Conservation (phyloP, 2,113 vertebrate species). For the Sarotherodon lohbergeri region DNA sequence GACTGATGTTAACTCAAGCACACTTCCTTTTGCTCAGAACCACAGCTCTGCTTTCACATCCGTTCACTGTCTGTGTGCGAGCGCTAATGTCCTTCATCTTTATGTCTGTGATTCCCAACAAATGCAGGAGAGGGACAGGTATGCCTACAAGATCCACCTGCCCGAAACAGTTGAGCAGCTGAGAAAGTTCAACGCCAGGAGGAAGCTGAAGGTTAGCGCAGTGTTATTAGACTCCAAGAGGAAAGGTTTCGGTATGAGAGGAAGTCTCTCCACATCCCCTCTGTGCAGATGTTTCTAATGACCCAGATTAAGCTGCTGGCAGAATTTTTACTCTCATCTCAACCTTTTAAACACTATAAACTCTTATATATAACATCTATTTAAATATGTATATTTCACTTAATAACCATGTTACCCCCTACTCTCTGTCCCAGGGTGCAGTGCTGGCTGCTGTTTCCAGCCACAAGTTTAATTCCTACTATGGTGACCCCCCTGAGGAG, state of each 20-base stretch:
- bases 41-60: slow-evolving; percentile 18
- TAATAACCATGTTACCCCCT: not conserved
- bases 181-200: slow-evolving; percentile 97
- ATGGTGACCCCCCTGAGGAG: slow-evolving; percentile 97
- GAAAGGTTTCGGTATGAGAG: not conserved
- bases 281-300: not conserved
- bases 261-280: not conserved
- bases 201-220: slow-evolving; percentile 91
- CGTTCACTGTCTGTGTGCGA: not conserved
- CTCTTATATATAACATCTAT: not conserved
- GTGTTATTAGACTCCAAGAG: not conserved
- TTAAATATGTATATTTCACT: not conserved
- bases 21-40: not conserved
- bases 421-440: slow-evolving; percentile 78
- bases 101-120: not conserved
- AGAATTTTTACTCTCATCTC: not conserved
- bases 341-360: not conserved
- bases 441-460: slow-evolving; percentile 98
- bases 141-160: slow-evolving; percentile 99
- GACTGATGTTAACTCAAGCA: not conserved
- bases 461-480: slow-evolving; percentile 99
- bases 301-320: not conserved
- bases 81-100: not conserved
- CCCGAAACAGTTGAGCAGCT: slow-evolving; percentile 98
- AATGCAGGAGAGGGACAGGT: slow-evolving; percentile 93